phyloP scores from a whole-genome alignment of 2,113 vertebrate genomes.

The Caloenas nicobarica region DNA sequence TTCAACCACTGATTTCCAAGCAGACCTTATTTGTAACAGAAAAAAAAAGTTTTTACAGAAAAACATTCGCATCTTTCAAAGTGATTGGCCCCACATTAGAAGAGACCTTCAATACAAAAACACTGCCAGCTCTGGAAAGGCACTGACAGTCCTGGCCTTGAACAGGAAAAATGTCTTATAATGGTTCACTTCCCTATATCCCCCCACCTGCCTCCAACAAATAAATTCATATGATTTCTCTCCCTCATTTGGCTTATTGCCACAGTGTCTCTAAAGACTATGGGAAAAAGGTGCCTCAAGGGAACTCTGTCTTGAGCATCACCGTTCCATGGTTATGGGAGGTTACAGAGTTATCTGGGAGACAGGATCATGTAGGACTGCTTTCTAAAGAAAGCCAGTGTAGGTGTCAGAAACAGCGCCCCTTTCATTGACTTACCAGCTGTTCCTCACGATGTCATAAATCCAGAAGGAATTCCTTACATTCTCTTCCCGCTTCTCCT shows the following conservation, averaged over 20 bases:
- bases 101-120: neutral
- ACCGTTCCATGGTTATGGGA: neutral
- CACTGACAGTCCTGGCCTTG: neutral
- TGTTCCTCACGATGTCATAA: constrained; percentile 98
- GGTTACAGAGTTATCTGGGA: neutral
- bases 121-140: neutral
- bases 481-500: constrained; percentile 97
- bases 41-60: neutral
- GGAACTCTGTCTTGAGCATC: neutral
- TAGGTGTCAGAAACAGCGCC: neutral
- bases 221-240: neutral
- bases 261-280: neutral
- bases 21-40: neutral
- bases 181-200: neutral
- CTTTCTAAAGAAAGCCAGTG: neutral
- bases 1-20: neutral
- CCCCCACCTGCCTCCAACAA: neutral
- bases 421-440: constrained; percentile 81
- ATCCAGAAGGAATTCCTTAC: constrained; percentile 99
- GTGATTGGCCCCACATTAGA: neutral
- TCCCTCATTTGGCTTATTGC: neutral
- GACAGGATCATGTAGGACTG: neutral
- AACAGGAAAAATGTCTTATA: neutral
- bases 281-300: neutral
- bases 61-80: neutral